Percentiles rank a stretch among this genome's conserved stretches.
phyloP scores from a whole-genome alignment of 2,888 invertebrate genomes.

The Drosophila dives region DNA sequence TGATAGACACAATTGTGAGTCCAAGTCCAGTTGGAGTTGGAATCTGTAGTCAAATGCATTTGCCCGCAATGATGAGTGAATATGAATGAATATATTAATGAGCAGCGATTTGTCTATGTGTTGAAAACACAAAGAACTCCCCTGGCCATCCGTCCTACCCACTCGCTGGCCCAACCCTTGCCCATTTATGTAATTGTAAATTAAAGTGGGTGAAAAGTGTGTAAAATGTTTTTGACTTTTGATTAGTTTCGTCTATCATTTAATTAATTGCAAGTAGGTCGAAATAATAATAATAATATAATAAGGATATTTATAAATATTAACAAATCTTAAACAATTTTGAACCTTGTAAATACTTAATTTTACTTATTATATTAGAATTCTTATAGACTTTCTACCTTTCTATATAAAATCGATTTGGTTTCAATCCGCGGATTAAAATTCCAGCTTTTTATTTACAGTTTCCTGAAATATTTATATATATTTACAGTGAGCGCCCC shows the following conservation, averaged over 20 bases:
- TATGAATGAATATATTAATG: slow-evolving; percentile 82
- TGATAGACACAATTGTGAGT: slow-evolving; percentile 61
- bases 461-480: slow-evolving; percentile 5
- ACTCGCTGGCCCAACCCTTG: neutral
- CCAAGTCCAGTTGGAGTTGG: slow-evolving; percentile 23
- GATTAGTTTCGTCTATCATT: slow-evolving; percentile 46
- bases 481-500: slow-evolving; percentile 58
- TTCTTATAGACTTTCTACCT: neutral
- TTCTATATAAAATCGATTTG: neutral
- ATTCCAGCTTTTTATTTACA: neutral
- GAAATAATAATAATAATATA: too few relatives aligned
- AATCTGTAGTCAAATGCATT: slow-evolving; percentile 57
- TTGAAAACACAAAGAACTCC: slow-evolving; percentile 6
- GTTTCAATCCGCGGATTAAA: neutral
- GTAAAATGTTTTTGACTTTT: slow-evolving; percentile 58
- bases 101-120: slow-evolving; percentile 81
- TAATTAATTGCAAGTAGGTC: slow-evolving; percentile 65
- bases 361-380: neutral
- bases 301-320: neutral
- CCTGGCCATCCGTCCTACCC: neutral
- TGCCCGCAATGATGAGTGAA: slow-evolving; percentile 80
- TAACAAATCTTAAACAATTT: neutral
- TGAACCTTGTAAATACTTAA: neutral
- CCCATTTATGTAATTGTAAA: slow-evolving; percentile 73
- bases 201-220: slow-evolving; percentile 65